Percentiles rank a stretch among this genome's conserved stretches.
phyloP scores from a whole-genome alignment of 2,888 invertebrate genomes.

The Plutella xylostella region DNA sequence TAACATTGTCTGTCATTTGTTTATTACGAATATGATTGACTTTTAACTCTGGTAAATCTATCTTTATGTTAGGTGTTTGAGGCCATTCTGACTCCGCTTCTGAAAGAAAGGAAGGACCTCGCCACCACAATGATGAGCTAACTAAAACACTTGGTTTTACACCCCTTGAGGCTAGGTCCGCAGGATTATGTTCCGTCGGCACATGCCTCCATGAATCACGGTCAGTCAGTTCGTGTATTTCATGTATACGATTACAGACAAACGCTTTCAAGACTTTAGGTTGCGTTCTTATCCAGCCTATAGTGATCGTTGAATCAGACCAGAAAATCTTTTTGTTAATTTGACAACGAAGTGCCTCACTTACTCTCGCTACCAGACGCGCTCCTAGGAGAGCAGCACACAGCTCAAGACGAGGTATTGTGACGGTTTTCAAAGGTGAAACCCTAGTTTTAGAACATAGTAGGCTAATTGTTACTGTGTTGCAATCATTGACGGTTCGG shows the following conservation, averaged over 20 bases:
- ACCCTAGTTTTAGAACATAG: conserved; percentile 22
- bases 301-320: conserved; percentile 17
- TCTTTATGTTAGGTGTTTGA: neutral
- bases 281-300: conserved; percentile 15
- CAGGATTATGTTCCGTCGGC: neutral
- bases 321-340: conserved; percentile 14
- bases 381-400: conserved; percentile 20
- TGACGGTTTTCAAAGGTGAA: conserved; percentile 21
- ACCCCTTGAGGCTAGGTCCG: conserved; percentile 11
- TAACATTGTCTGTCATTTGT: too few species aligned
- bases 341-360: conserved; percentile 11
- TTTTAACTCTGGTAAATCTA: neutral
- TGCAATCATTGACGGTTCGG: neutral
- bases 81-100: neutral
- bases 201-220: neutral
- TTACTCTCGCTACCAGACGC: conserved; percentile 13
- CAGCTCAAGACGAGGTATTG: conserved; percentile 24
- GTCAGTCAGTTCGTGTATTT: neutral
- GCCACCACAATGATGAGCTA: neutral
- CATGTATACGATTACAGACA: conserved; percentile 15
- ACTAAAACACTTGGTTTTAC: neutral
- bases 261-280: conserved; percentile 15
- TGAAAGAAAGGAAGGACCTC: neutral
- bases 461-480: conserved; percentile 14
- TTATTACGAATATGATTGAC: too few species aligned